Base-by-base conservation (phyloP, 2,113 vertebrate genomes). In the Podilymbus podiceps region DNA sequence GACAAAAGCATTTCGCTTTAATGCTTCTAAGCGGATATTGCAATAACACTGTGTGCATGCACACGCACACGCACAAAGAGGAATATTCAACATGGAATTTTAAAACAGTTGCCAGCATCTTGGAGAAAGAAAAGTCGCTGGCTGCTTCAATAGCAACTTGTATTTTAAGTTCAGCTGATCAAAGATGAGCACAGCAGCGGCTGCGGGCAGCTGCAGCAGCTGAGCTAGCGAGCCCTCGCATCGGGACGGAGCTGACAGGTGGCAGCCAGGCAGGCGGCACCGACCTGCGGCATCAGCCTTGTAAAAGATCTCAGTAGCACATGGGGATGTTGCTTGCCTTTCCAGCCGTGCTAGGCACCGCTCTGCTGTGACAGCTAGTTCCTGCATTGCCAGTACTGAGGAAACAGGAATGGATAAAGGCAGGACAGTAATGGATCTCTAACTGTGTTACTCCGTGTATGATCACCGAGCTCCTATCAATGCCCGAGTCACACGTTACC, bases 1-100 rank as follows among this genome's bases (percentile, higher is more conserved):
- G 85, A 64, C 79, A 89, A 74, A 80, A 46, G 50, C 38, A 55
- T 77, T 90, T 94, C 90, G 21, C 40, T 76, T 71, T 90, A 85
- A 75, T 56, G 20, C 17, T 91, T 89, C 86, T 76, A 66, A 95
- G 77, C 27, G 11, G 78, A 56, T 76, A 50, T 44, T 87, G 67
- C 71, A 88, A 53, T 76, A 91, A 79, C 23, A 59, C 53, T 75
- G 59, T 15, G 59, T 15, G 6, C 38, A 30, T 44, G 21, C 12
- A 40, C 31, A 33, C 1, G 2, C 53, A 16, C 18, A 12, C 7
- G 12, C 3, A 1, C 56, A 30, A 5, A 52, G 6, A 49, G 22
- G 18, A 68, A 58, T 87, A 85, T 23, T 80, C 33, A 72, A 14
- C 31, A 62, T 0, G 15, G 38, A 74, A 88, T 96, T 93, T 76